A percentile compares a stretch with the other conserved stretches of the same genome.
phyloP scores from a whole-genome alignment of 2,888 invertebrate genomes.

The Blomia tropicalis region DNA sequence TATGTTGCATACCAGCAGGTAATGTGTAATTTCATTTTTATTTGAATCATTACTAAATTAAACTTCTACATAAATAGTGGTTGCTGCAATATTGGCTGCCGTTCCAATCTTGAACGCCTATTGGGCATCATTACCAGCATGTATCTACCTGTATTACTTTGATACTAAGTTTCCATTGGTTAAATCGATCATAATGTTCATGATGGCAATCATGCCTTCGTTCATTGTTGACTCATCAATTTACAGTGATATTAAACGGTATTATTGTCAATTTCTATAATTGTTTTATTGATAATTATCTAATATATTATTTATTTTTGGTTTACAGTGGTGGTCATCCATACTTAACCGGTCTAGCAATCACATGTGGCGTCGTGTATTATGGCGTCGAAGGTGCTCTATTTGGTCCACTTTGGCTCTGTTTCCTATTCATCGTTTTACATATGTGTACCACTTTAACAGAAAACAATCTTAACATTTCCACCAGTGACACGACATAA shows the following conservation, averaged over 20 bases:
- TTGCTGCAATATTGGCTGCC: slow-evolving; percentile 82
- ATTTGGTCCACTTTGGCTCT: slow-evolving; percentile 82
- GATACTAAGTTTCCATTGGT: slow-evolving; percentile 56
- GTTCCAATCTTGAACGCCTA: slow-evolving; percentile 92
- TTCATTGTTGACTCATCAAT: slow-evolving; percentile 86
- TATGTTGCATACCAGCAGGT: slow-evolving; percentile 87
- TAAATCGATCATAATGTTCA: slow-evolving; percentile 60
- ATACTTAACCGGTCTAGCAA: slow-evolving; percentile 85
- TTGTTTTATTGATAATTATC: slow-evolving; percentile 12
- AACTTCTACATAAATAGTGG: slow-evolving; percentile 42
- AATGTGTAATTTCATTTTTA: slow-evolving; percentile 26
- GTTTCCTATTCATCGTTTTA: slow-evolving; percentile 82
- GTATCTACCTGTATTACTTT: slow-evolving; percentile 82
- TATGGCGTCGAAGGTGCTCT: slow-evolving; percentile 91
- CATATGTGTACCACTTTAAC: slow-evolving; percentile 45
- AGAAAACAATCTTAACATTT: slow-evolving; percentile 25
- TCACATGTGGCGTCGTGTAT: slow-evolving; percentile 95
- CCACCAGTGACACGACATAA: too few relatives aligned
- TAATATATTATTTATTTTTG: too few relatives aligned
- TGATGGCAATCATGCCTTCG: slow-evolving; percentile 72
- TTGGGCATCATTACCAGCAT: slow-evolving; percentile 82
- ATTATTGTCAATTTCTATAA: slow-evolving; percentile 30
- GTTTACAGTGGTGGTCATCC: slow-evolving; percentile 87
- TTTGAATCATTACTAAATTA: background rate
- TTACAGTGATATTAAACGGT: slow-evolving; percentile 94